Percentiles rank a stretch among this genome's conserved stretches.
Conservation (phyloP, 1,140 invertebrate genomes). For the Drosophila sturtevanti region DNA sequence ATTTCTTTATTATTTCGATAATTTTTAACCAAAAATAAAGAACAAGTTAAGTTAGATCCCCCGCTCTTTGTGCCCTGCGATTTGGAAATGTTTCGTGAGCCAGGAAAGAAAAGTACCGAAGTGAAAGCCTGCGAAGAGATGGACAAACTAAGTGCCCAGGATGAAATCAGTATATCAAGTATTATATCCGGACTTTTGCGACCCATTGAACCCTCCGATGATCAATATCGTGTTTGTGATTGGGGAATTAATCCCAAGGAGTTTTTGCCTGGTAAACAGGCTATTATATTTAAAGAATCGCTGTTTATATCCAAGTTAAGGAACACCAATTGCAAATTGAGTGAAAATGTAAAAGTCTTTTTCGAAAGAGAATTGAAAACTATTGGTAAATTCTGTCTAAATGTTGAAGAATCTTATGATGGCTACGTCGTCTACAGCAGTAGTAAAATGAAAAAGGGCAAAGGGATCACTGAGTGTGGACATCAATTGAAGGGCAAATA, state of each 20-base stretch:
- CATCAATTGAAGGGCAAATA: conserved; percentile 73
- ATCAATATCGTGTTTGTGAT: conserved; percentile 45
- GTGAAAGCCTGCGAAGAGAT: conserved; percentile 45
- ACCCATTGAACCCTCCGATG: conserved; percentile 57
- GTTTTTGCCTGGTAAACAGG: conserved; percentile 60
- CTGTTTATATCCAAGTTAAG: conserved; percentile 62
- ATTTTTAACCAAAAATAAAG: too few relatives aligned
- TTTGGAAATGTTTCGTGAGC: conserved; percentile 34
- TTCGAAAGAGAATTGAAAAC: conserved; percentile 70
- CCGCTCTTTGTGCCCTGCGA: conserved; percentile 61
- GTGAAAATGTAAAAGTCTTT: conserved; percentile 63
- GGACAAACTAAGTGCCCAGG: conserved; percentile 59
- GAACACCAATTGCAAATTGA: conserved; percentile 67
- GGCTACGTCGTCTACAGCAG: conserved; percentile 72
- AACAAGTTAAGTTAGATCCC: conserved; percentile 36
- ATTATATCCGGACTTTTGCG: conserved; percentile 64
- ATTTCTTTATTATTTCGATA: too few relatives aligned
- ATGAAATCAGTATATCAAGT: conserved; percentile 76
- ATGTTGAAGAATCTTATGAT: conserved; percentile 70
- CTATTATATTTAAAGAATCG: conserved; percentile 64
- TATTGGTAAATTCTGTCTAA: conserved; percentile 66
- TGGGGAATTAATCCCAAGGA: conserved; percentile 66
- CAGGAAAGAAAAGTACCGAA: conserved; percentile 12
- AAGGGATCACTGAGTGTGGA: conserved; percentile 57
- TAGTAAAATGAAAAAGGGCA: conserved; percentile 70